Base-by-base conservation (phyloP, 2,888 invertebrate species). In the Dasypolia templi region DNA sequence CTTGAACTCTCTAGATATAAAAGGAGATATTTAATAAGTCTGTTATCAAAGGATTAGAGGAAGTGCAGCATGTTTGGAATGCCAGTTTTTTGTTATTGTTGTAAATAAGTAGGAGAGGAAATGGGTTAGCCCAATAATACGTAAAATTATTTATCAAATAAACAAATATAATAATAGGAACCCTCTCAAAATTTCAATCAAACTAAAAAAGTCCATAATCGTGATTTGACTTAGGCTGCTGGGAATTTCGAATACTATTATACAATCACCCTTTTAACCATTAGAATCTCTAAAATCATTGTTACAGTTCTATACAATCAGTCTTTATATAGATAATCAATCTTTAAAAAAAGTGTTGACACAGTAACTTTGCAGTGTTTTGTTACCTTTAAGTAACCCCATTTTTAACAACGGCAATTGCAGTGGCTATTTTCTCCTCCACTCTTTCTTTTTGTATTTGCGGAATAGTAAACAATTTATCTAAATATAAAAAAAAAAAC, bases 31-130 rank as follows among this genome's bases (percentile, higher is more conserved):
- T n/a, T 32, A n/a, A 6, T 65, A 62, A 66, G 35, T 72, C 22
- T 65, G 17, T 84, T 86, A 90, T 90, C 86, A 63, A 66, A 62
- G 80, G 89, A 89, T 90, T 89, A 64, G 32, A n/a, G 64, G 64
- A 64, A 55, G 32, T 64, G 53, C 32, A 55, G 12, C 53, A 64
- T 35, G 3, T 55, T 64, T 64, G 64, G 32, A 64, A 64, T 19
- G 55, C 6, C 17, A n/a, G n/a, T 49, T 46, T 29, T 2, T 32
- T 63, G n/a, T n/a, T n/a, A n/a, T n/a, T 14, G 29, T 44, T 29
- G 19, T 63, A 22, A 63, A 29, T 14, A 29, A 4, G 7, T 22
- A 26, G 11, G 12, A 26, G 11, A 19, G 9, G 9, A 26, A 17
- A 26, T 12, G 3, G 1, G 6, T 19, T 26, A 42, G 1, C 19